Conservation (phyloP, 2,797 vertebrate genomes). For the Gallinago solitaria region DNA sequence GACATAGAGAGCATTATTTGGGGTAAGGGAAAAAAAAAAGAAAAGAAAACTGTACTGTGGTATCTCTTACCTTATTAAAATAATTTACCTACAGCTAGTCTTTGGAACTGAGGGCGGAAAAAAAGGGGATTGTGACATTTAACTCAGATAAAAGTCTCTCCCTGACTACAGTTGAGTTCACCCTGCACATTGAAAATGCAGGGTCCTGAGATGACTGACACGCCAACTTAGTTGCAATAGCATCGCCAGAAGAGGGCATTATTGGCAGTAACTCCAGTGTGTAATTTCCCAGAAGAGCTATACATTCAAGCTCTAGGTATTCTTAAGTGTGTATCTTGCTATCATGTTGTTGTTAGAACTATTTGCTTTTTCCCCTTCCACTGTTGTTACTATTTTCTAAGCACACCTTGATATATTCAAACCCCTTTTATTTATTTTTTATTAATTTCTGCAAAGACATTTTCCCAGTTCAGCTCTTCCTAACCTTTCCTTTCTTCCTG, state of each 20-base stretch:
- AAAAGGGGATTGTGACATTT: neutral
- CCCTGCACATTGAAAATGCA: neutral
- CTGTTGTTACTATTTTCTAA: neutral
- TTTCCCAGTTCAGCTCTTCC: neutral
- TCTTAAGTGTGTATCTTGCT: constrained; percentile 42
- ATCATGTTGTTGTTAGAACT: constrained; percentile 48
- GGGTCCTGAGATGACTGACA: constrained; percentile 51
- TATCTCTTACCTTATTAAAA: constrained; percentile 76
- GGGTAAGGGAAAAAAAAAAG: constrained; percentile 55
- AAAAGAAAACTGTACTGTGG: constrained; percentile 46
- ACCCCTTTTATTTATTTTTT: neutral
- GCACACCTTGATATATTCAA: neutral
- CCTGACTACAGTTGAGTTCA: neutral
- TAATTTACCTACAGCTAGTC: constrained; percentile 70
- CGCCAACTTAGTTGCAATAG: constrained; percentile 15
- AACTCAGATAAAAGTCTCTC: neutral
- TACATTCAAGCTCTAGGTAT: constrained; percentile 58
- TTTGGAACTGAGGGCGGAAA: neutral
- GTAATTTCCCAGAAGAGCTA: constrained; percentile 58
- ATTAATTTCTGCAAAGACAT: neutral
- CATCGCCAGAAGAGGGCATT: constrained; percentile 80
- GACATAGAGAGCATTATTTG: constrained; percentile 90
- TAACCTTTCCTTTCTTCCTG: neutral
- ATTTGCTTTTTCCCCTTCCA: neutral
- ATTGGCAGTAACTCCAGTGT: constrained; percentile 48